Evolutionary conservation across 2,113 vertebrate species (phyloP).

Genomic region (Hippoglossus stenolepis): DNA sequence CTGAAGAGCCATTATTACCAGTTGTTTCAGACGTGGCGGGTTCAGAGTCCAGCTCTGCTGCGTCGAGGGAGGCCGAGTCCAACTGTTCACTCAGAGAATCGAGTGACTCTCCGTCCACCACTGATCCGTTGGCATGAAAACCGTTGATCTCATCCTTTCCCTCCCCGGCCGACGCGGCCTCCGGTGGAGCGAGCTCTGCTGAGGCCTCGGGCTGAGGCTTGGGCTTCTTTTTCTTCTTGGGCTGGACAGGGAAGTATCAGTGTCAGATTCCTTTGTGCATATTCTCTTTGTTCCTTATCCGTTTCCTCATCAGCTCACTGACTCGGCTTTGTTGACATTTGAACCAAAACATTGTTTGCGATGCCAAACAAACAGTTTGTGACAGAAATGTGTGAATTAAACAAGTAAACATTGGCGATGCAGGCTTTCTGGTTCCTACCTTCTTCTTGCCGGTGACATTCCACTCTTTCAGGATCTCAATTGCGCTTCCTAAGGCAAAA

Average conservation of each 20-base stretch:
- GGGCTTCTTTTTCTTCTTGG: slow-evolving; percentile 95
- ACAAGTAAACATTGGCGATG: background rate
- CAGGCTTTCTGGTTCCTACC: slow-evolving; percentile 75
- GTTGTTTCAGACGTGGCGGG: slow-evolving; percentile 74
- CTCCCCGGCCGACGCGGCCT: slow-evolving; percentile 74
- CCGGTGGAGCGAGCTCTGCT: slow-evolving; percentile 64
- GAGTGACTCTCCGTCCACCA: slow-evolving; percentile 88
- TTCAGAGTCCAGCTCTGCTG: slow-evolving; percentile 89
- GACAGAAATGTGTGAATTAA: background rate
- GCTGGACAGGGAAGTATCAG: slow-evolving; percentile 76
- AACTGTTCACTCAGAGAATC: slow-evolving; percentile 94
- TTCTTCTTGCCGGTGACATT: slow-evolving; percentile 96
- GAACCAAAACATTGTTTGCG: background rate
- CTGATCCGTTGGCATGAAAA: slow-evolving; percentile 90
- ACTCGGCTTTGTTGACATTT: background rate
- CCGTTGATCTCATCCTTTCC: slow-evolving; percentile 87
- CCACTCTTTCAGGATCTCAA: slow-evolving; percentile 96
- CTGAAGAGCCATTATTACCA: slow-evolving; percentile 75
- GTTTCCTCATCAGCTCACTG: background rate
- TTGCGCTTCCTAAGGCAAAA: slow-evolving; percentile 86
- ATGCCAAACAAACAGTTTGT: too few relatives aligned
- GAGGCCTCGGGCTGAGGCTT: slow-evolving; percentile 86
- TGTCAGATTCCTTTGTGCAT: slow-evolving; percentile 15
- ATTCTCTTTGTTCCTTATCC: background rate
- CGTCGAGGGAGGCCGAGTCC: slow-evolving; percentile 90